A percentile compares a stretch with the other conserved stretches of the same genome.
Evolutionary conservation across 30 jellyfish, hydroid and myxozoan species (phyloP).

Genomic region (Aurelia aurita): DNA sequence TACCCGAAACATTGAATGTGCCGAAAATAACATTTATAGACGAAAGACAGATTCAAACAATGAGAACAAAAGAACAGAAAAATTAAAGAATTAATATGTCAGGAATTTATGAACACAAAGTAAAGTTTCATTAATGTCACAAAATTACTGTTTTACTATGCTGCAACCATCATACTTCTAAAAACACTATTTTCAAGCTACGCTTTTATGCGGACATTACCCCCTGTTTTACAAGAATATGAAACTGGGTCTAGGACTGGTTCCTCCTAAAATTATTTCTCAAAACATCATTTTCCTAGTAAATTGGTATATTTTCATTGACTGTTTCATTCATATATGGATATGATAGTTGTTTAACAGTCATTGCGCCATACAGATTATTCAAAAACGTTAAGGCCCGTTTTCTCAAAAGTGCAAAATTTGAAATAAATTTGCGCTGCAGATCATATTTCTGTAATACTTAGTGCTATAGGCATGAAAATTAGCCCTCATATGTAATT

Average conservation of each 20-base stretch:
- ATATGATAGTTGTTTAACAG: neutral
- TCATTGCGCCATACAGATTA: neutral
- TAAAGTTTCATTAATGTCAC: neutral
- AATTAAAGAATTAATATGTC: slow-evolving; percentile 2
- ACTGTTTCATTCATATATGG: neutral
- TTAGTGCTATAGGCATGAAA: neutral
- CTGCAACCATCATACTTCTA: neutral
- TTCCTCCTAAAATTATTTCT: neutral
- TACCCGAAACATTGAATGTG: neutral
- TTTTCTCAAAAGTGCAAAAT: neutral
- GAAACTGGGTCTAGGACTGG: neutral
- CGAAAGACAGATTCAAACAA: slow-evolving; percentile 3
- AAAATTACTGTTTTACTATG: neutral
- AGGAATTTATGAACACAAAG: neutral
- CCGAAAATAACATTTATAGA: slow-evolving; percentile 3
- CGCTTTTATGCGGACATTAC: neutral
- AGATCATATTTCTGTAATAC: neutral
- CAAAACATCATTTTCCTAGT: neutral
- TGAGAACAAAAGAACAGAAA: neutral
- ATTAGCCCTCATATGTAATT: neutral
- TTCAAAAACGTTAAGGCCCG: neutral
- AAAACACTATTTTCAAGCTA: neutral
- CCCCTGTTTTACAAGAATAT: neutral
- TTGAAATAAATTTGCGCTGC: neutral
- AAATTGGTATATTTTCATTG: neutral